Conservation (phyloP, 2,888 invertebrate genomes). For the Mythimna lalbum region DNA sequence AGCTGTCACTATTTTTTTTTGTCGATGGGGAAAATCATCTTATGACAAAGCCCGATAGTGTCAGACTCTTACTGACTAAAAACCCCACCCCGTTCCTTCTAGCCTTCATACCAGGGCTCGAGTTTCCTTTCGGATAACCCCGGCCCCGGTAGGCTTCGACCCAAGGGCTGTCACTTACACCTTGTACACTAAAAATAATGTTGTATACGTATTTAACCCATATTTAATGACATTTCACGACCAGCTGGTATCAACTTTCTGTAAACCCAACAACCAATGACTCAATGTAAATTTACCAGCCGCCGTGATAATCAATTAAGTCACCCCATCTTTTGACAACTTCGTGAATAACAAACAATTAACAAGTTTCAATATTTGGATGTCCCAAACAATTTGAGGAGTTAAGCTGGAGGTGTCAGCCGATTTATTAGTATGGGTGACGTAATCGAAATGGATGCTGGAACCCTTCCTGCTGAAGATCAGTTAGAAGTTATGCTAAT, state of each 20-base stretch:
- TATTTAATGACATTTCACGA: too few relatives aligned
- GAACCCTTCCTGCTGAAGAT: slow-evolving; percentile 53
- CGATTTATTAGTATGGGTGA: slow-evolving; percentile 24
- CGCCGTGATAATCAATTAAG: neutral
- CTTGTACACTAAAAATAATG: neutral
- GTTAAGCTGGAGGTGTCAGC: slow-evolving; percentile 13
- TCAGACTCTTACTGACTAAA: too few relatives aligned
- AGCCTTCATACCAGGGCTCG: too few relatives aligned
- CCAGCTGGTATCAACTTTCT: too few relatives aligned
- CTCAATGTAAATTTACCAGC: neutral
- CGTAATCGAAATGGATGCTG: slow-evolving; percentile 56
- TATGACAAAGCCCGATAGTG: too few relatives aligned
- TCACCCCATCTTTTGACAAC: slow-evolving; percentile 9
- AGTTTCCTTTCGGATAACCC: too few relatives aligned
- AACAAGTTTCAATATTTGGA: slow-evolving; percentile 46
- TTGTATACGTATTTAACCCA: too few relatives aligned
- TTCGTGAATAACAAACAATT: slow-evolving; percentile 35
- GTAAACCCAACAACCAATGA: neutral
- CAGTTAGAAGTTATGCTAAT: slow-evolving; percentile 34
- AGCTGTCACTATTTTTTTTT: too few relatives aligned
- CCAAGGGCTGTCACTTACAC: too few relatives aligned
- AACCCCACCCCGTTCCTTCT: too few relatives aligned
- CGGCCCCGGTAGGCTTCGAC: too few relatives aligned
- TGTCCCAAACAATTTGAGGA: slow-evolving; percentile 24
- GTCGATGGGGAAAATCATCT: too few relatives aligned